These are phyloP conservation scores for Eurystomus glaucurus DNA, from an alignment of 2,797 vertebrate species.

Conservation along the genomic window DNA sequence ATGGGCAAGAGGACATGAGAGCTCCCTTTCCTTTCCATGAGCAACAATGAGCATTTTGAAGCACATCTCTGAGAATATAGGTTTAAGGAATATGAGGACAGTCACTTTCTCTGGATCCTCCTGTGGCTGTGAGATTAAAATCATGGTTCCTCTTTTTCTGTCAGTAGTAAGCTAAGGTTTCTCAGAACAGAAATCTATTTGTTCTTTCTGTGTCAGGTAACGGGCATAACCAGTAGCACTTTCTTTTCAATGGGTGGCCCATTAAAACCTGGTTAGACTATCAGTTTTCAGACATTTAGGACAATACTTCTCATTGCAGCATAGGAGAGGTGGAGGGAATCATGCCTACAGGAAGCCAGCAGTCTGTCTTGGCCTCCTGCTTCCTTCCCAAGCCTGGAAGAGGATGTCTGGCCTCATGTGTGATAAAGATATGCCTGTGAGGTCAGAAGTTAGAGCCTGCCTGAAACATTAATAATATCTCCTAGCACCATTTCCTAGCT, in stretches of 20 bases:
- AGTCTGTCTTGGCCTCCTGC: background rate
- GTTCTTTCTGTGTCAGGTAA: accelerated
- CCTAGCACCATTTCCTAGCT: background rate
- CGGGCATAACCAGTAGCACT: background rate
- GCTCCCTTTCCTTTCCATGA: background rate
- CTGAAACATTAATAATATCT: background rate
- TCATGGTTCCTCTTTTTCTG: background rate
- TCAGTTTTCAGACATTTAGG: background rate
- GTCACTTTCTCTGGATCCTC: background rate
- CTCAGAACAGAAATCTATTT: background rate
- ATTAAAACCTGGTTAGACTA: background rate
- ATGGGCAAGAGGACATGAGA: accelerated
- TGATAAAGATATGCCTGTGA: background rate
- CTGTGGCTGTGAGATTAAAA: background rate
- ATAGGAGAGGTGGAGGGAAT: background rate
- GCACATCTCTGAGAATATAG: background rate
- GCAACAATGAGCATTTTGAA: background rate
- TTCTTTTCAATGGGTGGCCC: background rate
- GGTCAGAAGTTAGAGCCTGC: background rate
- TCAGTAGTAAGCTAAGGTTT: background rate
- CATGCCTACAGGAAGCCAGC: background rate
- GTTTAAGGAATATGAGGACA: background rate
- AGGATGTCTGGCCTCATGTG: background rate
- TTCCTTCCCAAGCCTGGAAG: background rate
- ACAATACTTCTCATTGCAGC: background rate